These are phyloP conservation scores for Cantharis rustica DNA, from an alignment of 2,888 invertebrate genomes.

Conservation along the genomic window DNA sequence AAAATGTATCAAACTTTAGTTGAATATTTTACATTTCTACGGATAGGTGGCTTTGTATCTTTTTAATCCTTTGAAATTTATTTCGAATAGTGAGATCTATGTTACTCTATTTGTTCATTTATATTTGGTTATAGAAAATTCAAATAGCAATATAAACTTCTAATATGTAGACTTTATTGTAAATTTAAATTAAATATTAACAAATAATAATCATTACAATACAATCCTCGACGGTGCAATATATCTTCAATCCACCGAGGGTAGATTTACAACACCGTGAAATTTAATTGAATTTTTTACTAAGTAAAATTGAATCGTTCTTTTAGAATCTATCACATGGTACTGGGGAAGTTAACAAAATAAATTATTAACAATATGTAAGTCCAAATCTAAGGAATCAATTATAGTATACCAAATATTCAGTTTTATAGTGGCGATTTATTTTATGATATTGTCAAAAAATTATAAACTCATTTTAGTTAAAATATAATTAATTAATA, in stretches of 20 bases:
- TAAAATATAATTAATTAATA: too few species aligned
- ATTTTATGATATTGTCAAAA: too few species aligned
- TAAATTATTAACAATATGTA: background rate
- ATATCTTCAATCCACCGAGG: constrained; percentile 22
- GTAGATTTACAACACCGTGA: constrained; percentile 22
- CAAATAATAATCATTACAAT: constrained; percentile 13
- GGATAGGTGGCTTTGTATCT: background rate
- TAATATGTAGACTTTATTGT: background rate
- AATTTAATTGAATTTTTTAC: constrained; percentile 33
- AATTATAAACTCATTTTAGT: too few species aligned
- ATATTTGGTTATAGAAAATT: background rate
- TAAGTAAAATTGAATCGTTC: constrained; percentile 30
- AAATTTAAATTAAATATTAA: constrained; percentile 9
- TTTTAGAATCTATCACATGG: constrained; percentile 24
- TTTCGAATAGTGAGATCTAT: background rate
- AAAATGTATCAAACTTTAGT: too few species aligned
- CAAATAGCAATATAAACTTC: background rate
- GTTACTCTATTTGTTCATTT: background rate
- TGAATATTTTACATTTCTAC: background rate
- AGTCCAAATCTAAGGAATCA: background rate
- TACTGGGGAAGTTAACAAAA: background rate
- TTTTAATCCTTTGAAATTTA: background rate
- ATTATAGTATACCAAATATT: too few species aligned
- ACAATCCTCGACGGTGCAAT: constrained; percentile 20
- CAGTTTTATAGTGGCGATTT: too few species aligned